Evolutionary conservation across 2,888 invertebrate genomes (phyloP), one percentile per base, ranked within the genome.

Genomic region (Elegia similella): DNA sequence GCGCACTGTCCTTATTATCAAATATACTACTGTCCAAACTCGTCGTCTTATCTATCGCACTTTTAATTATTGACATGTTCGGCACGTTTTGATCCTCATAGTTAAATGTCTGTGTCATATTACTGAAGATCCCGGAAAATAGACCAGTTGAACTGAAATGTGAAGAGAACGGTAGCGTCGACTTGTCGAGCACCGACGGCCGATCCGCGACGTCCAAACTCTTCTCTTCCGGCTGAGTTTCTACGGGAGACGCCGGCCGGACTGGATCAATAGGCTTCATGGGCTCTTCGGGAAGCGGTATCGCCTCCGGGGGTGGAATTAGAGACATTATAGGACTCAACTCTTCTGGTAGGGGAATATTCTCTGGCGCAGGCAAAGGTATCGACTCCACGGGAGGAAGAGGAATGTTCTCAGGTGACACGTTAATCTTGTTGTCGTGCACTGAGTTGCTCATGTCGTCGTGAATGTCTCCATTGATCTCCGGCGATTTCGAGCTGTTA

Each of bases 31-130:
- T 82, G 69, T 90, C 89, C 79, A 88, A 81, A 79, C 81, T 85
- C 75, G 88, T 86, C 79, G 87, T 89, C 84, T 88, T 82, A 73
- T 92, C 89, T 79, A 92, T 92, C 68, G 90, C 90, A 82, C 88
- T 92, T 70, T 90, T 90, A 70, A 92, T 91, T 72, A 90, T 76
- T 42, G 90, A 86, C 82, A 90, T 82, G 70, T 85, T 87, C 5
- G 91, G 90, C 63, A 88, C 82, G 61, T 83, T 85, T 55, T 91
- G 67, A 62, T 63, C 73, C 65, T 86, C 86, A 63, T 75, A 58
- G 58, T 77, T 82, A 67, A 80, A 84, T 15, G 81, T 73, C 58
- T 82, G 83, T 47, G 84, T 79, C 74, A 89, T 85, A 60, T 87
- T 88, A 62, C 79, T 86, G 72, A 88, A 90, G 34, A 91, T 87